Base-by-base conservation (phyloP, 2,113 vertebrate genomes). In the Ceyx cyanopectus region DNA sequence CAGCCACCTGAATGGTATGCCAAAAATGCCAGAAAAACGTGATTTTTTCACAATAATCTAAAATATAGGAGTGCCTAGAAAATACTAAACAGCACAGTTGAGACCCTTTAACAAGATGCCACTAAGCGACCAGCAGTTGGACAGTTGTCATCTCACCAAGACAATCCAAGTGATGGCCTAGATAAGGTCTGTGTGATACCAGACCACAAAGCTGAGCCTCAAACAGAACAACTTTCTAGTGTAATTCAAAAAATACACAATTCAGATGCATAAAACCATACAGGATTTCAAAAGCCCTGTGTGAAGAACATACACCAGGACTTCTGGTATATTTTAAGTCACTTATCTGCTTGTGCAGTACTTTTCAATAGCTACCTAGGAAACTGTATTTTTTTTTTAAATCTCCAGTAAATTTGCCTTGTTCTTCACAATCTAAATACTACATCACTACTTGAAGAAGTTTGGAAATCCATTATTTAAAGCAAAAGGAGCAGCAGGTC, bases 1-100 rank as follows among this genome's bases (percentile, higher is more conserved):
- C 99, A 99, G 77, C 99, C 99, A 48, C 99, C 99, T 99, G 95
- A 15, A 66, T 5, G 21, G 27, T 37, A 85, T 43, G 51, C n/a
- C 91, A 68, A 21, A 84, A 79, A 18, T 2, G 6, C 20, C 77
- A 84, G 27, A 45, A 54, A 65, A 81, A n/a, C 7, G 19, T 12
- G 5, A 1, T 6, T 62, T 65, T 37, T 34, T 23, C 34, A 15
- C 13, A 50, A 10, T 27, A 27, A 34, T 14, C 50, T 46, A 45
- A 51, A 82, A 10, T 1, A 40, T 5, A 45, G 65, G 45, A 74
- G 30, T 23, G n/a, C 17, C 45, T 73, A 60, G 29, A 37, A 79
- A 65, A 57, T 26, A 29, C 23, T 12, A 4, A 0, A 0, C 10
- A 19, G 61, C 29, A 57, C 21, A 48, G 63, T 6, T 1, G 1